phyloP scores from a whole-genome alignment of 2,797 vertebrate species.

The Enteromius afrohamiltoni region DNA sequence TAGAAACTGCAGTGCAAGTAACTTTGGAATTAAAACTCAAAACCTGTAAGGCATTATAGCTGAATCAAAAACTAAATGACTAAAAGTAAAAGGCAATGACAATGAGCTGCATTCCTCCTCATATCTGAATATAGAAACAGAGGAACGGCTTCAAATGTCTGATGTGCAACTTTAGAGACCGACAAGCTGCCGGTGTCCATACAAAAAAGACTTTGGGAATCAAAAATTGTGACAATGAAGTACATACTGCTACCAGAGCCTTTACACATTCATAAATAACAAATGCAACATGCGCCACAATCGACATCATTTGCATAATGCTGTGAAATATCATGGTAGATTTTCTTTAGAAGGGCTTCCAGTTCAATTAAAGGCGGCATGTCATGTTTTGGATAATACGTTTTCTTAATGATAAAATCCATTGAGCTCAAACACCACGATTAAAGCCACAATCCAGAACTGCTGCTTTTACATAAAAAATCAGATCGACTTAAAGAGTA shows the following conservation, averaged over 20 bases:
- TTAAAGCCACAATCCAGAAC: conserved; percentile 19
- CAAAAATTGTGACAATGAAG: not conserved
- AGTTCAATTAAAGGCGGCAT: conserved; percentile 12
- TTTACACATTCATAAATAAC: conserved; percentile 24
- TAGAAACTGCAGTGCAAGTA: conserved; percentile 55
- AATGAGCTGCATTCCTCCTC: conserved; percentile 2
- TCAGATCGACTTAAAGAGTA: not conserved
- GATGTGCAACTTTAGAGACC: not conserved
- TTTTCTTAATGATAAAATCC: conserved; percentile 19
- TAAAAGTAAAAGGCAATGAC: conserved; percentile 21
- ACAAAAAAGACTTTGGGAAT: conserved; percentile 22
- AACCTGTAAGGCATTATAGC: conserved; percentile 37
- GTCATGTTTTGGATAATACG: not conserved
- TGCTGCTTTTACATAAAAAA: not conserved
- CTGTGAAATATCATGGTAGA: not conserved
- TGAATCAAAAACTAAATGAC: conserved; percentile 38
- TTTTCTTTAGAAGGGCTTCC: conserved; percentile 22
- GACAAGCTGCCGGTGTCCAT: not conserved
- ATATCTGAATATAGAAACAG: conserved; percentile 11
- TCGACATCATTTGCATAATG: conserved; percentile 6
- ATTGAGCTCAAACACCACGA: conserved; percentile 1
- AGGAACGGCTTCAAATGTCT: conserved; percentile 27
- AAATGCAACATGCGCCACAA: not conserved
- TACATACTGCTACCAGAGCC: conserved; percentile 13
- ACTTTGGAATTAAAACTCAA: conserved; percentile 58